phyloP scores from a whole-genome alignment of 2,113 vertebrate species.

The Polyodon spathula region DNA sequence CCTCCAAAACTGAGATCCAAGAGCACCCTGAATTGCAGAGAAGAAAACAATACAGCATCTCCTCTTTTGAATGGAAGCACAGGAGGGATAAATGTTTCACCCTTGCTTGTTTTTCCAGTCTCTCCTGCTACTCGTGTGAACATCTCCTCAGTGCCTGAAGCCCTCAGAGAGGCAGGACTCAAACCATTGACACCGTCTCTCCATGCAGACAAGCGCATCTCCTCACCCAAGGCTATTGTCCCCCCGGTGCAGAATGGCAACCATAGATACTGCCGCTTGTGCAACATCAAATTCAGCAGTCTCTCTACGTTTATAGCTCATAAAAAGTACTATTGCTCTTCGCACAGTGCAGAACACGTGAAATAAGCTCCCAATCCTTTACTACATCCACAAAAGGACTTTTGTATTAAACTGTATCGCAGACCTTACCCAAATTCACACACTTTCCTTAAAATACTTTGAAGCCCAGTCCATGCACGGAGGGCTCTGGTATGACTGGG shows the following conservation, averaged over 20 bases:
- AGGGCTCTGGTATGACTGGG: no score
- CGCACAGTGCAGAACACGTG: constrained; percentile 88
- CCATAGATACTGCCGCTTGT: constrained; percentile 84
- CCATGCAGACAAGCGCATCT: constrained; percentile 54
- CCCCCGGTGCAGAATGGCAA: constrained; percentile 67
- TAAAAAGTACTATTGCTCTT: constrained; percentile 98
- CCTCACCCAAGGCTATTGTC: constrained; percentile 37
- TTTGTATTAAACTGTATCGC: constrained; percentile 22
- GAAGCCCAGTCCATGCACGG: no score
- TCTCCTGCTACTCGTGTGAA: constrained; percentile 55
- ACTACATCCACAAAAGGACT: constrained; percentile 16
- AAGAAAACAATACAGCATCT: constrained; percentile 33
- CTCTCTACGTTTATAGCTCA: constrained; percentile 95
- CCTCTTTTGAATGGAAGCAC: constrained; percentile 55
- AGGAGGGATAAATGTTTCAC: constrained; percentile 35
- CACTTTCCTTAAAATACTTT: no score
- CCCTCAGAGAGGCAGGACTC: constrained; percentile 35
- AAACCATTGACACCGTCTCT: constrained; percentile 30
- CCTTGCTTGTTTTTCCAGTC: constrained; percentile 33
- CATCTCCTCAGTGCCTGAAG: constrained; percentile 56
- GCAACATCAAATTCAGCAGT: constrained; percentile 96
- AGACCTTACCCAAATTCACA: constrained; percentile 1
- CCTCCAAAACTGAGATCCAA: constrained; percentile 32
- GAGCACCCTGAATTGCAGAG: constrained; percentile 49
- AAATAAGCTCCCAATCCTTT: constrained; percentile 53